A percentile compares a stretch with the other conserved stretches of the same genome.
These are phyloP conservation scores for Popillia japonica DNA, from an alignment of 1,140 invertebrate species.

Conservation along the genomic window DNA sequence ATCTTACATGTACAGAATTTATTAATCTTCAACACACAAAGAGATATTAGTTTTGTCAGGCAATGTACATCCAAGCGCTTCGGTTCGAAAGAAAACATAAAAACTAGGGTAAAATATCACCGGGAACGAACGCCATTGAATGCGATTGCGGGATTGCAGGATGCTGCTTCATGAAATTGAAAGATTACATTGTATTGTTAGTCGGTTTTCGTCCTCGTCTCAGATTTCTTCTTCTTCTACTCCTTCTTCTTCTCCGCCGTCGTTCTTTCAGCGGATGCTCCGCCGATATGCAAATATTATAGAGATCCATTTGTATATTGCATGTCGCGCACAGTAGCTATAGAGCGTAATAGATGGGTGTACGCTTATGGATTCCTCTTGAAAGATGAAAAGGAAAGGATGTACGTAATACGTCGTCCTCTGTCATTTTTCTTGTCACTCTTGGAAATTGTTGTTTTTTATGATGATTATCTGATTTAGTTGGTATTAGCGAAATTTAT, in stretches of 20 bases:
- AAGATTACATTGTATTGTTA: conserved; percentile 25
- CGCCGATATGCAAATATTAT: conserved; percentile 33
- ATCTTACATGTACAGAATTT: too few relatives aligned
- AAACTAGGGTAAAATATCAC: conserved; percentile 5
- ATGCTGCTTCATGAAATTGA: conserved; percentile 23
- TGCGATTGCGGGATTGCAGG: conserved; percentile 21
- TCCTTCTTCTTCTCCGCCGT: not conserved
- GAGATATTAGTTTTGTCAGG: too few relatives aligned
- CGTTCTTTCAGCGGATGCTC: not conserved
- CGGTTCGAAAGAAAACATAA: conserved; percentile 9
- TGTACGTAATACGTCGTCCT: not conserved
- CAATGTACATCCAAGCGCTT: too few relatives aligned
- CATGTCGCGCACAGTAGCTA: not conserved
- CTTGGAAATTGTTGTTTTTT: too few relatives aligned
- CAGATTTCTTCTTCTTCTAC: too few relatives aligned
- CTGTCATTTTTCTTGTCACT: not conserved
- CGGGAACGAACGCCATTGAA: not conserved
- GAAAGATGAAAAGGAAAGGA: not conserved
- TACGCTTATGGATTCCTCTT: not conserved
- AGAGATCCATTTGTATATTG: conserved; percentile 29
- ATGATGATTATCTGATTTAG: too few relatives aligned
- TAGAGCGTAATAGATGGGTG: too few relatives aligned
- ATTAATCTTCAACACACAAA: too few relatives aligned
- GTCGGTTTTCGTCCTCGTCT: conserved; percentile 23
- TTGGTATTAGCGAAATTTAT: too few relatives aligned